Evolutionary conservation across 2,797 vertebrate genomes (phyloP), one percentile per base, ranked within the genome.

Genomic region (Pseudochaenichthys georgianus): DNA sequence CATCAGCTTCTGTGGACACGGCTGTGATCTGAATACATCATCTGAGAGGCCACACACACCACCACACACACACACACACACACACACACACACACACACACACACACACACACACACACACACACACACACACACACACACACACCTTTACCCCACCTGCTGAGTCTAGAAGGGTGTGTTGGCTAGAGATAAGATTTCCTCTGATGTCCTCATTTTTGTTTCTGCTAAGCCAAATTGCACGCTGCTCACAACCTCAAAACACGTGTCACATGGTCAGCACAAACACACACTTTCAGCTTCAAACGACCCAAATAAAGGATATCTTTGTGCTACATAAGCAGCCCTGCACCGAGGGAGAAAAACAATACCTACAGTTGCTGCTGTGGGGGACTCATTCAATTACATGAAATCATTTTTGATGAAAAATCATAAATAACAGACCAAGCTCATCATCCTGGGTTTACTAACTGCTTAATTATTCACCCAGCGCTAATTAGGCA

Each of bases 171-270:
- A 86, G 73, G 63, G 79, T 91, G 87, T 93, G 91, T 85, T 91
- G 78, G 78, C 70, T 47, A 48, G 72, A 92, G 93, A 93, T 93
- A 92, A 88, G 88, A 90, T 90, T 87, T 88, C 28, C 80, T 81
- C 73, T 88, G 87, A 90, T 90, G 85, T 86, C 86, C 83, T 85
- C 80, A 88, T 88, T 87, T 81, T 62, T 76, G 52, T 85, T 57
- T 51, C 71, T 80, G 72, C 76, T 84, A 42, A 83, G 64, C 85
- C 80, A 81, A 85, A 88, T 69, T 55, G 71, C 76, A 63, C 58
- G 64, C 55, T 42, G 17, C n/a, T 6, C 45, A 62, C 63, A 65
- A 38, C 7, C 34, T 38, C 46, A 13, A 2, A 52, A 58, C 67
- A 68, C 34, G 4, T 17, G 73, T 51, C 21, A 46, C 5, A 19